Percentiles rank a stretch among this genome's conserved stretches.
phyloP scores from a whole-genome alignment of 1,140 invertebrate genomes.

The Bombus turneri region DNA sequence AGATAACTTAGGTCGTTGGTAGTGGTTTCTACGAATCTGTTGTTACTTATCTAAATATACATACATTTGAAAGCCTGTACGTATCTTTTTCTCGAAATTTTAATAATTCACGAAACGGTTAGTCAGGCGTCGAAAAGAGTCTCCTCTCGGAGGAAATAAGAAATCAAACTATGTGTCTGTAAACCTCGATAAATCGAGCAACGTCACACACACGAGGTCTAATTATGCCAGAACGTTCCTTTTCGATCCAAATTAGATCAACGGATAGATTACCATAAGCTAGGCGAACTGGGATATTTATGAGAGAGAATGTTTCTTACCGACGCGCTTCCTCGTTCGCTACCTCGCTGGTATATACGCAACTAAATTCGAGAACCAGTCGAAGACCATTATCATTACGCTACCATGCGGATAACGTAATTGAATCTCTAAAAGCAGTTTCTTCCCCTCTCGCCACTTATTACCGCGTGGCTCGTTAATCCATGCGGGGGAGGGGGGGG shows the following conservation, averaged over 20 bases:
- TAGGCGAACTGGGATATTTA: not conserved
- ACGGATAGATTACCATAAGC: conserved; percentile 1
- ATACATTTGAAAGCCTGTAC: not conserved
- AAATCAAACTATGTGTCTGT: not conserved
- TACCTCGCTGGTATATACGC: not conserved
- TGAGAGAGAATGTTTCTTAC: not conserved
- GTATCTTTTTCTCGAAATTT: too few species aligned
- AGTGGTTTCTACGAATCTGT: too few species aligned
- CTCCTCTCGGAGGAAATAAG: not conserved
- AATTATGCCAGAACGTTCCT: not conserved
- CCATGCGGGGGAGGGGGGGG: not conserved
- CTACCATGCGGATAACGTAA: conserved; percentile 30
- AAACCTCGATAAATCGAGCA: not conserved
- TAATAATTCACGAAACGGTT: not conserved
- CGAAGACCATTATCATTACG: conserved; percentile 22
- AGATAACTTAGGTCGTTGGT: too few species aligned
- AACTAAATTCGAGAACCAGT: not conserved
- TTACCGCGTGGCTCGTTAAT: conserved; percentile 29
- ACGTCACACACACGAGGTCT: not conserved
- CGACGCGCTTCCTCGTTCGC: not conserved
- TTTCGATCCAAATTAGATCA: not conserved
- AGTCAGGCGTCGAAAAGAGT: not conserved
- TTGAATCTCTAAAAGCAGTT: conserved; percentile 31
- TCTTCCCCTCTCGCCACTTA: not conserved
- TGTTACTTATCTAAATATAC: too few species aligned